Base-by-base conservation (phyloP, 2,797 vertebrate species). In the Muscicapa striata region DNA sequence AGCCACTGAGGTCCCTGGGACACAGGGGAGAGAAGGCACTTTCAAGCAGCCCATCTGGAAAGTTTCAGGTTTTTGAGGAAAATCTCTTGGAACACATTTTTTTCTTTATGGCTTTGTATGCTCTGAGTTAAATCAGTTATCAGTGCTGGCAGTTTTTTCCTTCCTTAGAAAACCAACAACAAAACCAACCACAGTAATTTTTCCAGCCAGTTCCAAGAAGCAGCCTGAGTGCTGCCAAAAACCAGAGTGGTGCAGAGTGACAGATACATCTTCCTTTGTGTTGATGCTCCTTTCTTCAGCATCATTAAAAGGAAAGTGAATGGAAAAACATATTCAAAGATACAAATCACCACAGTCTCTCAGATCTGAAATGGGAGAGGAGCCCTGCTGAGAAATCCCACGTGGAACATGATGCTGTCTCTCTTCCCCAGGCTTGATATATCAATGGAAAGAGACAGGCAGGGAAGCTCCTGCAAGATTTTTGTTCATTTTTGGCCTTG, bases 241-340 rank as follows among this genome's bases (percentile, higher is more conserved):
- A 76, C 11, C 76, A 86, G 52, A 84, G 67, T 0, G 0, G 59
- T 38, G 38, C 6, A 0, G 52, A 89, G 66, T 57, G 83, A 91
- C 77, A 94, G 59, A 94, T 88, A 69, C 17, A 81, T 83, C 88
- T 90, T 77, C 79, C 55, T 93, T 57, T 76, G 76, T 79, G 73
- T 43, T 89, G 91, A 93, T 52, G 73, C 9, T 18, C 85, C 57
- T 82, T 96, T 88, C 89, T 93, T 93, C 94, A 94, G 84, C 59
- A 93, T 46, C 85, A 73, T 84, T 92, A 90, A 88, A 91, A 94
- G 41, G 67, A 89, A 96, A 95, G 92, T 43, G 77, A 95, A 76
- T 0, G 5, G 84, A 82, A 95, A 90, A 95, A 92, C 67, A 61
- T 36, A 88, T 43, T 90, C 80, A 84, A 82, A 89, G 84, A 87